Conservation (phyloP, 2,888 invertebrate genomes). For the Hymenopus coronatus region DNA sequence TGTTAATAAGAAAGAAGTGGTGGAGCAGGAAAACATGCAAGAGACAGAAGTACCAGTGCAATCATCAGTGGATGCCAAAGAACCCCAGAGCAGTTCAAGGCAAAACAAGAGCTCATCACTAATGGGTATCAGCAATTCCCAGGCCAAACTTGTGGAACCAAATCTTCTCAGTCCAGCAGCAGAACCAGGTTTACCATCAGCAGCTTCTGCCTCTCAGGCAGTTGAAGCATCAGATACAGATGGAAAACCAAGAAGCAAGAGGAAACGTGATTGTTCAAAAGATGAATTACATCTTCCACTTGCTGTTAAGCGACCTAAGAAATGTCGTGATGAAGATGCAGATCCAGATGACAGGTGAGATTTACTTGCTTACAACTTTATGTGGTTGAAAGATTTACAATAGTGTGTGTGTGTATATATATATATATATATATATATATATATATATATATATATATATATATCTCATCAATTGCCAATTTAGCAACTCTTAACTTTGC, state of each 20-base stretch:
- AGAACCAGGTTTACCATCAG: background rate
- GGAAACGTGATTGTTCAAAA: conserved; percentile 20
- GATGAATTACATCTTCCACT: conserved; percentile 10
- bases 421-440: too few species aligned
- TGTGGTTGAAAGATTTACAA: background rate
- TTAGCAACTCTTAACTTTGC: too few species aligned
- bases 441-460: too few species aligned
- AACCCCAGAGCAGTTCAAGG: background rate
- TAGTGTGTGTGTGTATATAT: too few species aligned
- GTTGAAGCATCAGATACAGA: background rate
- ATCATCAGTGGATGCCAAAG: background rate
- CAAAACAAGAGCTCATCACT: background rate
- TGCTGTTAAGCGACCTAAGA: conserved; percentile 18
- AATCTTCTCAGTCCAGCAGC: background rate
- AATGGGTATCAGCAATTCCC: background rate
- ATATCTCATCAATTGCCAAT: too few species aligned
- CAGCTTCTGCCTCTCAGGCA: background rate
- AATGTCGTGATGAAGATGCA: conserved; percentile 28
- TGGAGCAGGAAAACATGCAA: background rate
- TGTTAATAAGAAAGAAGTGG: background rate
- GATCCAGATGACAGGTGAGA: conserved; percentile 28
- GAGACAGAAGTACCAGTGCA: background rate
- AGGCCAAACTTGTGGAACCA: background rate
- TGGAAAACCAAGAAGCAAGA: background rate
- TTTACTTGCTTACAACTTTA: background rate